Percentiles rank a stretch among this genome's conserved stretches.
Conservation (phyloP, 2,888 invertebrate genomes). For the Lasioglossum zephyrum region DNA sequence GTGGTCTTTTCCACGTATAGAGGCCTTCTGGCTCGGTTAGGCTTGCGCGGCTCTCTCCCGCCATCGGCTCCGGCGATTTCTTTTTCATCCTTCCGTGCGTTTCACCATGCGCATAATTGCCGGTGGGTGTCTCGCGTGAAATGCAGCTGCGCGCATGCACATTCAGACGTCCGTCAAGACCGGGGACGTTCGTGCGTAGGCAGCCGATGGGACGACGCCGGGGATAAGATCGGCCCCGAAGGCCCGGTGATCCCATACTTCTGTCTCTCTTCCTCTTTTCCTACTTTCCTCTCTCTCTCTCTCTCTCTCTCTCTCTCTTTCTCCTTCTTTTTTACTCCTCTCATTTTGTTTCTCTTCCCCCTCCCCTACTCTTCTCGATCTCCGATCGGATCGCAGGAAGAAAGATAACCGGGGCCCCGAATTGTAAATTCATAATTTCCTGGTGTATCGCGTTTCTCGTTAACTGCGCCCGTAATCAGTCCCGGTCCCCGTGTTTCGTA, state of each 20-base stretch:
- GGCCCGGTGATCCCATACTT: conserved; percentile 58
- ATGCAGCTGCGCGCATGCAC: conserved; percentile 73
- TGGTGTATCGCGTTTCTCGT: conserved; percentile 50
- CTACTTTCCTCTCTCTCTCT: neutral
- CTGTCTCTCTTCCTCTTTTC: neutral
- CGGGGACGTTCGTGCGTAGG: conserved; percentile 71
- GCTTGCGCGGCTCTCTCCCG: conserved; percentile 22
- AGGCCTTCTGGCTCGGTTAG: conserved; percentile 53
- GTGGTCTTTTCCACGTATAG: conserved; percentile 62
- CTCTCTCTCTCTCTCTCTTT: neutral
- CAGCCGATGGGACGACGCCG: conserved; percentile 66
- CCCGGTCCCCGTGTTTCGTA: conserved; percentile 19
- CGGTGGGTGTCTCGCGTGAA: conserved; percentile 69
- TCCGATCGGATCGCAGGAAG: conserved; percentile 64
- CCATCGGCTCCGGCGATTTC: conserved; percentile 59
- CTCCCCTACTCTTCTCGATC: conserved; percentile 21
- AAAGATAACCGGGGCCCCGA: conserved; percentile 51
- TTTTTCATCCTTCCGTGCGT: conserved; percentile 68
- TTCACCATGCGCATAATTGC: conserved; percentile 76
- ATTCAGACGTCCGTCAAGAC: conserved; percentile 78
- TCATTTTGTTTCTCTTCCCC: conserved; percentile 35
- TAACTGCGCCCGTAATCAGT: conserved; percentile 48
- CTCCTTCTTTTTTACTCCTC: neutral
- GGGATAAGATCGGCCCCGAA: conserved; percentile 65
- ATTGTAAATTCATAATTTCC: conserved; percentile 60